Percentiles rank a stretch among this genome's conserved stretches.
Conservation (phyloP, 2,888 invertebrate species). For the Balanococcus diminutus region DNA sequence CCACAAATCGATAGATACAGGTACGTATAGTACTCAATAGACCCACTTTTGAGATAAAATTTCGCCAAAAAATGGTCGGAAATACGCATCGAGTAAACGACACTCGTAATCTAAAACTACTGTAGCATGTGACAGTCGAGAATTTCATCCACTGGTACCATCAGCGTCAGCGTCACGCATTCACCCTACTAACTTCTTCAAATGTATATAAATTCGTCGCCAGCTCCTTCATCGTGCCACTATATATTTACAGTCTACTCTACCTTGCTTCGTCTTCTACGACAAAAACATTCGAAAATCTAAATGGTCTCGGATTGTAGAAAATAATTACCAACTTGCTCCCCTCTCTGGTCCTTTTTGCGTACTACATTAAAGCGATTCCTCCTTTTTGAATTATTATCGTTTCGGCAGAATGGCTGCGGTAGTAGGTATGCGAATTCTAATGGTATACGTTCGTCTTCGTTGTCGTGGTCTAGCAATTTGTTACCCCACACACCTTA, state of each 20-base stretch:
- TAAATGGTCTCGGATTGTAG: neutral
- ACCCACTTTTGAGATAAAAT: neutral
- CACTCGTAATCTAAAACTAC: neutral
- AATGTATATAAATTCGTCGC: slow-evolving; percentile 31
- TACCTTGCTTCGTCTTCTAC: too few species aligned
- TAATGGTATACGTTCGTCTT: neutral
- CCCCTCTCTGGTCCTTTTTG: neutral
- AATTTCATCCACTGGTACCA: neutral
- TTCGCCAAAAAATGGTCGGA: neutral
- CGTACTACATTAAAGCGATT: neutral
- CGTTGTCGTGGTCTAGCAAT: neutral
- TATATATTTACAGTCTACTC: neutral
- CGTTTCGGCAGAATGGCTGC: neutral
- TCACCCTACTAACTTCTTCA: slow-evolving; percentile 13
- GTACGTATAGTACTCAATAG: neutral
- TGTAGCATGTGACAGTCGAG: neutral
- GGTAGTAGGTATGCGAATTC: neutral
- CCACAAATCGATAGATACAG: too few species aligned
- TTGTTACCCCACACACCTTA: neutral
- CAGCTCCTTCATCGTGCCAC: neutral
- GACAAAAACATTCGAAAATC: neutral
- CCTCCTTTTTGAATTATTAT: neutral
- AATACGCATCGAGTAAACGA: neutral
- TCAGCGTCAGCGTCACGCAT: neutral
- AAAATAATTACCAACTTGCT: slow-evolving; percentile 14